Base-by-base conservation (phyloP, 2,888 invertebrate species). In the Malacosoma neustria region DNA sequence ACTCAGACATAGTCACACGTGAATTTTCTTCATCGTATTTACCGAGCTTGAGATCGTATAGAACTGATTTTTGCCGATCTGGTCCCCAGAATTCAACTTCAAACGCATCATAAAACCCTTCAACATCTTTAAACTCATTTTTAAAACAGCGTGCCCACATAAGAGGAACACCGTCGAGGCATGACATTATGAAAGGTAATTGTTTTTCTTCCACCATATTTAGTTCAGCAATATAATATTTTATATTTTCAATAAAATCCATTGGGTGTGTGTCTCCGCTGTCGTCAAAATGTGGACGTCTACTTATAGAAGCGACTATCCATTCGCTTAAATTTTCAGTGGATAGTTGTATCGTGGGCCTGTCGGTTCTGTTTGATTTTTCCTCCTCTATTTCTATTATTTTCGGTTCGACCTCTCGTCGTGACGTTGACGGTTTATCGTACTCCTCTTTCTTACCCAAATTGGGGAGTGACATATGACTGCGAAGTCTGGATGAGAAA, bases 81-180 rank as follows among this genome's bases (percentile, higher is more conserved):
- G 71, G 59, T 2, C 85, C 80, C 85, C 85, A 85, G 49, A 81
- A 85, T 40, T 85, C 85, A 46, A 79, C 72, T 50, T 84, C 84
- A 39, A 85, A 85, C 9, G 80, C 75, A 5, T 49, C 55, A 43
- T 72, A 82, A 54, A 85, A 84, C 15, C 54, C 58, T 34, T 76
- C 65, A 3, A 72, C 57, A 32, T 72, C 69, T 51, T 65, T 69
- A 41, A 85, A 82, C 43, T 85, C 85, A 39, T 46, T 68, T 43
- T 66, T 67, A 42, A 85, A 85, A 53, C 85, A 85, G 3, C 84
- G 73, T 13, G 80, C 82, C 85, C 85, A 85, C 75, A 84, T 71
- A 1, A 81, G 62, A 7, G 85, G 85, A 9, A 81, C 63, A 14
- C 85, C 84, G 40, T 80, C 82, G 14, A 85, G 61, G 34, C 85